These are phyloP conservation scores for Slavum lentiscoides DNA, from an alignment of 2,888 invertebrate species.

Conservation along the genomic window DNA sequence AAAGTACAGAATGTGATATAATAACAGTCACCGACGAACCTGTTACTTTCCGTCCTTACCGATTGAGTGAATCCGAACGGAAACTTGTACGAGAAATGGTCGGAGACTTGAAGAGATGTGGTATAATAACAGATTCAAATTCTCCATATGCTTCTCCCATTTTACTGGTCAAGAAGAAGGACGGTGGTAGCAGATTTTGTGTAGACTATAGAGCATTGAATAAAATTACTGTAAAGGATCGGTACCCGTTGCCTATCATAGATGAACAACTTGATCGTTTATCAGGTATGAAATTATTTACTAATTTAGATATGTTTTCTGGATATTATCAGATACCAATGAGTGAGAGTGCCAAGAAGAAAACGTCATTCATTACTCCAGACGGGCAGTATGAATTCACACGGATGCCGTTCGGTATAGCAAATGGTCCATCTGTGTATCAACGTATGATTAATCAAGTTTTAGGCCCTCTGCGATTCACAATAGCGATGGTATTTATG, in stretches of 20 bases:
- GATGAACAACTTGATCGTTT: constrained; percentile 23
- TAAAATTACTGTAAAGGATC: constrained; percentile 2
- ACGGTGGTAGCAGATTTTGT: background rate
- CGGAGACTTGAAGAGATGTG: background rate
- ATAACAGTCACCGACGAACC: background rate
- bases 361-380: constrained; percentile 13
- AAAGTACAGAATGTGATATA: background rate
- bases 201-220: background rate
- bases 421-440: constrained; percentile 11
- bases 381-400: constrained; percentile 33
- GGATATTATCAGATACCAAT: constrained; percentile 29
- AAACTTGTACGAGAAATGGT: background rate
- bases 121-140: constrained; percentile 7
- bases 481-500: background rate
- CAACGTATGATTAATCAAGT: constrained; percentile 16
- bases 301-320: constrained; percentile 11
- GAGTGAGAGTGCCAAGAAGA: background rate
- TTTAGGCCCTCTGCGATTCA: background rate
- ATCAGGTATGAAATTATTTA: background rate
- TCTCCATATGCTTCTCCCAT: constrained; percentile 13
- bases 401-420: constrained; percentile 26
- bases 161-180: constrained; percentile 11
- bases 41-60: background rate
- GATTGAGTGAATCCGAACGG: background rate
- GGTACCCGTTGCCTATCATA: constrained; percentile 7